phyloP scores from a whole-genome alignment of 1,140 invertebrate species.

The Drosophila littoralis region DNA sequence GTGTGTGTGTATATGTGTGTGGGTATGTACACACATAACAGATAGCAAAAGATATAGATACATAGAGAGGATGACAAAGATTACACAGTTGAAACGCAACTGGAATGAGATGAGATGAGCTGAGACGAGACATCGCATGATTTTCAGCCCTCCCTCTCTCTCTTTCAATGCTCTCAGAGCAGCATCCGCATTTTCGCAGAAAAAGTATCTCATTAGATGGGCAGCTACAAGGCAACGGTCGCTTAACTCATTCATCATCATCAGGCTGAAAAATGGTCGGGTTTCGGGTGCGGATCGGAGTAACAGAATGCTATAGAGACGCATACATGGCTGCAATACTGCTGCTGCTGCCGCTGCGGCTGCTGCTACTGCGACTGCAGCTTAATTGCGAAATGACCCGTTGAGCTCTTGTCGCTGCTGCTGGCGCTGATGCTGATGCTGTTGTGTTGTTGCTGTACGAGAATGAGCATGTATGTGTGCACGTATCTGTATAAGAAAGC shows the following conservation, averaged over 20 bases:
- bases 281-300: conserved; percentile 2
- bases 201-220: conserved; percentile 80
- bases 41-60: conserved; percentile 42
- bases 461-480: conserved; percentile 1
- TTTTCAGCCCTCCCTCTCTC: background rate
- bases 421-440: too few relatives aligned
- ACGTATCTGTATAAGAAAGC: conserved; percentile 13
- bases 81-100: conserved; percentile 64
- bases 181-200: conserved; percentile 36
- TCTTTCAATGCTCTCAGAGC: background rate
- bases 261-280: conserved; percentile 40
- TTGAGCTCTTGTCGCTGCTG: conserved; percentile 37
- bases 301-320: conserved; percentile 39
- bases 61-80: conserved; percentile 63
- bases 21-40: conserved; percentile 27
- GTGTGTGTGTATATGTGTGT: conserved; percentile 10
- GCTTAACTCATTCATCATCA: conserved; percentile 82
- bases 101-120: conserved; percentile 22
- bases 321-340: conserved; percentile 36
- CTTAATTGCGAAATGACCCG: conserved; percentile 79
- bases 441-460: background rate
- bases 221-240: conserved; percentile 73
- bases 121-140: conserved; percentile 8
- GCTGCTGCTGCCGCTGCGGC: conserved; percentile 2
- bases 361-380: conserved; percentile 50